Conservation (phyloP, 2,797 vertebrate species). For the Gallirallus australis region DNA sequence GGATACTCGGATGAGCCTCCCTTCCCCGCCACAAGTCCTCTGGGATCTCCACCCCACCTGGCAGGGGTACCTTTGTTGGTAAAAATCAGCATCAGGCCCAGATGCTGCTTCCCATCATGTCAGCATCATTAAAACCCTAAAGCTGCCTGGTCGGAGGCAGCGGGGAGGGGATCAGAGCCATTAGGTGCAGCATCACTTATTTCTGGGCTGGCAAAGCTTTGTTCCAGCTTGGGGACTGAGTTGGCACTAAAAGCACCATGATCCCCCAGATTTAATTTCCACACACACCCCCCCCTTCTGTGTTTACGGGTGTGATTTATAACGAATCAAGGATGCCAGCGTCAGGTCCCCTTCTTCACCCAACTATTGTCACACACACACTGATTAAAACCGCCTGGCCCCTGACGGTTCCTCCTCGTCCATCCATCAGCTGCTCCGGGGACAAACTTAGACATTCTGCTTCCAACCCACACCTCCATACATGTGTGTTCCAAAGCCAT, state of each 20-base stretch:
- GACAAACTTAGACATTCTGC: slow-evolving; percentile 10
- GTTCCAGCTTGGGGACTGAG: slow-evolving; percentile 48
- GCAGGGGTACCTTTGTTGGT: background rate
- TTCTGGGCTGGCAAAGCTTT: slow-evolving; percentile 65
- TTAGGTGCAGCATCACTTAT: slow-evolving; percentile 49
- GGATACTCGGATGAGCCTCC: background rate
- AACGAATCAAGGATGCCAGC: background rate
- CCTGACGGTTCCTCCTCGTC: background rate
- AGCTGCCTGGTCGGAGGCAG: slow-evolving; percentile 44
- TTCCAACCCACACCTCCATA: background rate
- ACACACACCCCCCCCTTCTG: accelerated
- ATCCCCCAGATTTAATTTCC: slow-evolving; percentile 1
- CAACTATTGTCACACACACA: background rate
- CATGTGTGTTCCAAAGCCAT: accelerated
- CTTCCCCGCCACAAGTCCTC: background rate
- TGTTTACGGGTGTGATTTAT: slow-evolving; percentile 37
- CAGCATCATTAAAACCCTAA: slow-evolving; percentile 6
- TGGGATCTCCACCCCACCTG: background rate
- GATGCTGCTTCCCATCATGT: background rate
- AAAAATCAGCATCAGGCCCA: slow-evolving; percentile 37
- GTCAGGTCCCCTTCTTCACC: slow-evolving; percentile 50
- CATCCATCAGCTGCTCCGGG: background rate
- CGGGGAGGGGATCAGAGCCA: slow-evolving; percentile 44
- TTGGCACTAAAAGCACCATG: background rate
- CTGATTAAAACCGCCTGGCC: slow-evolving; percentile 31